Evolutionary conservation across 2,797 vertebrate species (phyloP).

Genomic region (Coregonus sp.): DNA sequence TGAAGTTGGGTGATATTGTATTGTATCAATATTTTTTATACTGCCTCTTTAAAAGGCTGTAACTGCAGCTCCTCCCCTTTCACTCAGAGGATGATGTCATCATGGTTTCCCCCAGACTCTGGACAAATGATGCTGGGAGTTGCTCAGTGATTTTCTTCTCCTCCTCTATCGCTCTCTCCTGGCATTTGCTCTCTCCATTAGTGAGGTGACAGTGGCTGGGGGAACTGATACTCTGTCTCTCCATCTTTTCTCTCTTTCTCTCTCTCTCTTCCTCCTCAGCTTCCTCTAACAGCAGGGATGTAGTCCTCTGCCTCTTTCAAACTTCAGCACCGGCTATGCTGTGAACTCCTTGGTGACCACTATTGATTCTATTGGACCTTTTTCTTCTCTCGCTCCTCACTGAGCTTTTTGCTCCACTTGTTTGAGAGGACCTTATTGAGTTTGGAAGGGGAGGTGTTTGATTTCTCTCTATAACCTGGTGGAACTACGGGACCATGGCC

Average conservation of each 20-base stretch:
- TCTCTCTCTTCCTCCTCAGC: background rate
- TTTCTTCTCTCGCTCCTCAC: background rate
- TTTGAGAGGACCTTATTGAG: background rate
- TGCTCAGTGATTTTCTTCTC: background rate
- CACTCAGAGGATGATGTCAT: constrained; percentile 10
- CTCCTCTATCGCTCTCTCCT: constrained; percentile 6
- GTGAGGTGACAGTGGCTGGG: constrained; percentile 2
- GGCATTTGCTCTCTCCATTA: background rate
- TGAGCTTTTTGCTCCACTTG: background rate
- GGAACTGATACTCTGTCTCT: background rate
- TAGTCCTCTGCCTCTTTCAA: background rate
- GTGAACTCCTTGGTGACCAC: background rate
- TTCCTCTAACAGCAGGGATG: background rate
- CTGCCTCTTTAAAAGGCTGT: constrained; percentile 13
- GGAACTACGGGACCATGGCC: constrained; percentile 72
- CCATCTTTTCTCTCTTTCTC: no score
- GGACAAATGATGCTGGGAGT: background rate
- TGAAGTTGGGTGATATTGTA: background rate
- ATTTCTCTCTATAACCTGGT: background rate
- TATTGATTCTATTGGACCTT: background rate
- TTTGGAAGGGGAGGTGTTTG: background rate
- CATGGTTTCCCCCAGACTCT: background rate
- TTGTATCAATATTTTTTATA: background rate
- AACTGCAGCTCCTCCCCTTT: constrained; percentile 3
- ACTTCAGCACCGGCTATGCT: constrained; percentile 1